phyloP scores from a whole-genome alignment of 2,888 invertebrate genomes.

The Meta bourneti region DNA sequence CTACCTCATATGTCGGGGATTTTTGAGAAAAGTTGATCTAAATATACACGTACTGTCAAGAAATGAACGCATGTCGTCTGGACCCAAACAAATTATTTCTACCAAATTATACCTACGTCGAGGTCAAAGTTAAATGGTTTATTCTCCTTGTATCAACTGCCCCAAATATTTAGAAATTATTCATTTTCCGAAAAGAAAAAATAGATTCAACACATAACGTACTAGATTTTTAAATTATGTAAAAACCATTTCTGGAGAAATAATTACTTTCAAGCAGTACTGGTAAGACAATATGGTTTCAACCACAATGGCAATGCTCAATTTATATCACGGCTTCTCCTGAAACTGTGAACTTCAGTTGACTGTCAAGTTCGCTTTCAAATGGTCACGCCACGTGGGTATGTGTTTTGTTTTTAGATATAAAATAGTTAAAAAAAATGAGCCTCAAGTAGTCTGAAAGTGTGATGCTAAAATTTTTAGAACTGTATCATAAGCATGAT shows the following conservation, averaged over 20 bases:
- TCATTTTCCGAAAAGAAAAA: neutral
- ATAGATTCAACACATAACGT: neutral
- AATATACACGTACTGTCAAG: no score
- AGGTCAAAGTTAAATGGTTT: no score
- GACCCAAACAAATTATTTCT: no score
- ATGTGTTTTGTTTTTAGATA: neutral
- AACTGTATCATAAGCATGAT: no score
- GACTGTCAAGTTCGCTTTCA: neutral
- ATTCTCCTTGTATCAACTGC: no score
- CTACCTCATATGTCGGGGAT: no score
- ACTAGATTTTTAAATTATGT: neutral
- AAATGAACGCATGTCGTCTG: no score
- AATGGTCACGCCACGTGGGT: neutral
- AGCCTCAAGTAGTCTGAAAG: neutral
- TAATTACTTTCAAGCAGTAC: neutral
- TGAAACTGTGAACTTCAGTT: neutral
- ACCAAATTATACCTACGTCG: no score
- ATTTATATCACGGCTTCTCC: neutral
- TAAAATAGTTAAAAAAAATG: no score
- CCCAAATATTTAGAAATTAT: neutral
- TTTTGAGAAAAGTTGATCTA: no score
- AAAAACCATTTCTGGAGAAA: neutral
- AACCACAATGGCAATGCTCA: neutral
- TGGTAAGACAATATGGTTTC: neutral
- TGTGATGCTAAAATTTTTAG: neutral